phyloP scores from a whole-genome alignment of 35 echinoderm and acorn worm species.

The Ophioderma brevispina region DNA sequence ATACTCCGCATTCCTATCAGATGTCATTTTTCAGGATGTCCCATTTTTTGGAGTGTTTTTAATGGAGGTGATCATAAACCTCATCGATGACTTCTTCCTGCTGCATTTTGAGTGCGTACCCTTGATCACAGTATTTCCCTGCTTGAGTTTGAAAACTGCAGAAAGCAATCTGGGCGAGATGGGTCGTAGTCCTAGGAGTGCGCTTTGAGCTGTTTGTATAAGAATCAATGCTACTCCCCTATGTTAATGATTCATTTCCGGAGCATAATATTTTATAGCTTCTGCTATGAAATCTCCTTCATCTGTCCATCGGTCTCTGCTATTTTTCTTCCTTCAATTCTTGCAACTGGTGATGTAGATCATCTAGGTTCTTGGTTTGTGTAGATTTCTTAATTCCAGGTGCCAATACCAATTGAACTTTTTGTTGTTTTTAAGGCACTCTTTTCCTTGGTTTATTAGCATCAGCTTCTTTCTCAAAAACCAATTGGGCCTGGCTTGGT shows the following conservation, averaged over 20 bases:
- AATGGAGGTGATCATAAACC: neutral
- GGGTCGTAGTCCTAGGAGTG: slow-evolving; percentile 12
- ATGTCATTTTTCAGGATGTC: neutral
- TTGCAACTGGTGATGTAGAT: slow-evolving; percentile 23
- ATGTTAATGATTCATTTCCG: slow-evolving; percentile 18
- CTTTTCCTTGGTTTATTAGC: too few species aligned
- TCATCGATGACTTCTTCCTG: neutral
- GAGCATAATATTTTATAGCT: slow-evolving; percentile 6
- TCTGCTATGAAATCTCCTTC: slow-evolving; percentile 3
- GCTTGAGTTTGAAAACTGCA: slow-evolving; percentile 12
- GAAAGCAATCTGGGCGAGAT: neutral
- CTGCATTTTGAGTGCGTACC: neutral
- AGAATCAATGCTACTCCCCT: slow-evolving; percentile 26
- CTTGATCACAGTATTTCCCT: neutral
- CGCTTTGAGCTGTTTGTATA: neutral
- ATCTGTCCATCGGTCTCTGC: slow-evolving; percentile 31
- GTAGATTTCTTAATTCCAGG: too few species aligned
- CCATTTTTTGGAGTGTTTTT: neutral
- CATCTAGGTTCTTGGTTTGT: slow-evolving; percentile 19
- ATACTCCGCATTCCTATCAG: neutral
- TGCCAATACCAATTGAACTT: too few species aligned
- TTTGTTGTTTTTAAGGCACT: too few species aligned
- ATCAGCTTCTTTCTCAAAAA: neutral
- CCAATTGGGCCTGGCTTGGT: neutral
- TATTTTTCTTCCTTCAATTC: slow-evolving; percentile 2